Conservation (phyloP, 2,888 invertebrate genomes). For the Incurvaria masculella region DNA sequence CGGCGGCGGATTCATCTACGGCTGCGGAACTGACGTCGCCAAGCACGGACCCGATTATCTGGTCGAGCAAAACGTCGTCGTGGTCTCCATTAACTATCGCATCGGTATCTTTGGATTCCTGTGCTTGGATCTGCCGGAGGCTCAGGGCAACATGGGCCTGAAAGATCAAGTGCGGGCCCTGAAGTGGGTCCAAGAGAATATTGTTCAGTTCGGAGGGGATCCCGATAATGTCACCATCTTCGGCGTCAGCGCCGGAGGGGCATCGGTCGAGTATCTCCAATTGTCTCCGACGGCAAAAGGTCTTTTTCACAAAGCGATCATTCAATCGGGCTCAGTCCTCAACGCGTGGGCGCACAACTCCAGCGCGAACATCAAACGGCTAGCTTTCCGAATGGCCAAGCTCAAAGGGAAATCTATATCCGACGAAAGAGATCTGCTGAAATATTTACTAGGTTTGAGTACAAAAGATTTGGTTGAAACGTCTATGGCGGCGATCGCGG, state of each 20-base stretch:
- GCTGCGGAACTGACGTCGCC: constrained; percentile 37
- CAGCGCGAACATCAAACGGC: constrained; percentile 22
- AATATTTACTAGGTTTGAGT: constrained; percentile 30
- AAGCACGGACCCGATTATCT: constrained; percentile 42
- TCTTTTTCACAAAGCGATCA: constrained; percentile 51
- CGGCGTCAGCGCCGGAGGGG: constrained; percentile 52
- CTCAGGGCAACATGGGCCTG: constrained; percentile 49
- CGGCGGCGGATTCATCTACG: constrained; percentile 46
- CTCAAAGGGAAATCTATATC: constrained; percentile 24
- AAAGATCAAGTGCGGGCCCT: constrained; percentile 52
- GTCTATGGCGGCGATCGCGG: constrained; percentile 25
- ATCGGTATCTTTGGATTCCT: constrained; percentile 46
- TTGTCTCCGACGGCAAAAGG: constrained; percentile 44
- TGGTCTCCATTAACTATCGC: constrained; percentile 44
- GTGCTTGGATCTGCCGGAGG: constrained; percentile 35
- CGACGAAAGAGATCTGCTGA: constrained; percentile 27
- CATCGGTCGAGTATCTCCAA: constrained; percentile 42
- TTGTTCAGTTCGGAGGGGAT: constrained; percentile 45
- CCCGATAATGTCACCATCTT: constrained; percentile 48
- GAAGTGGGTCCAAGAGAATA: constrained; percentile 51
- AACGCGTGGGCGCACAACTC: constrained; percentile 44
- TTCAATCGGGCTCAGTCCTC: constrained; percentile 52
- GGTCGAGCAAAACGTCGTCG: constrained; percentile 37
- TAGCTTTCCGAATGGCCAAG: constrained; percentile 30
- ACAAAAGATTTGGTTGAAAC: constrained; percentile 29